phyloP scores from a whole-genome alignment of 1,140 invertebrate genomes.

The Sminthurides bifidus region DNA sequence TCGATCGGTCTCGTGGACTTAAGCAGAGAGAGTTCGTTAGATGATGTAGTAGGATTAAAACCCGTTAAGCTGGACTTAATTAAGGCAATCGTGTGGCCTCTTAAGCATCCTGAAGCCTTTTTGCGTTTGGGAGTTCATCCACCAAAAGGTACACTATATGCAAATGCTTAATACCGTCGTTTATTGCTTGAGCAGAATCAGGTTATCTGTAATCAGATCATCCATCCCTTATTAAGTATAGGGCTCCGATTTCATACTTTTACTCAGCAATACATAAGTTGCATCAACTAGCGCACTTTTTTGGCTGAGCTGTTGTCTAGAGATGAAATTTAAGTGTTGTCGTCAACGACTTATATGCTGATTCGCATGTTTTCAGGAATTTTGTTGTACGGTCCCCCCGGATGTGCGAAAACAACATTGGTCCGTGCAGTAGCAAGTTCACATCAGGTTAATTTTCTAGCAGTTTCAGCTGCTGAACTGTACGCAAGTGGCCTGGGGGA shows the following conservation, averaged over 20 bases:
- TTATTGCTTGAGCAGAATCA: too few relatives aligned
- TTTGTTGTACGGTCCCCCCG: conserved; percentile 61
- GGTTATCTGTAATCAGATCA: too few relatives aligned
- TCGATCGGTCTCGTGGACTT: conserved; percentile 43
- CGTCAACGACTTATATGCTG: background rate
- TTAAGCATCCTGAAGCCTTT: conserved; percentile 50
- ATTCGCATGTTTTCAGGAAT: conserved; percentile 41
- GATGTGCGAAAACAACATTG: conserved; percentile 61
- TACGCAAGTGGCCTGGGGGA: conserved; percentile 56
- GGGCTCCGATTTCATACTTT: too few relatives aligned
- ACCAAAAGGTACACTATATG: conserved; percentile 47
- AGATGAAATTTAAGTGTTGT: too few relatives aligned
- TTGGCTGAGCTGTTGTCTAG: too few relatives aligned
- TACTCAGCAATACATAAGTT: too few relatives aligned
- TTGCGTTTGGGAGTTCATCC: conserved; percentile 45
- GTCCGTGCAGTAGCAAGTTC: conserved; percentile 52
- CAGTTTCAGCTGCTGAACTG: conserved; percentile 51
- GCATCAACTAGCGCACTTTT: too few relatives aligned
- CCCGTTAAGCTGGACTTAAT: conserved; percentile 49
- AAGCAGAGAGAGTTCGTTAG: conserved; percentile 40
- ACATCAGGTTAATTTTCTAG: conserved; percentile 48
- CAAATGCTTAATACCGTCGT: too few relatives aligned
- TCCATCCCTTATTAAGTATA: too few relatives aligned
- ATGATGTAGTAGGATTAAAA: conserved; percentile 52
- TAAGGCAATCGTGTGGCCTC: conserved; percentile 51